Evolutionary conservation across 2,797 vertebrate species (phyloP).

Genomic region (Orientallactaga sibirica): DNA sequence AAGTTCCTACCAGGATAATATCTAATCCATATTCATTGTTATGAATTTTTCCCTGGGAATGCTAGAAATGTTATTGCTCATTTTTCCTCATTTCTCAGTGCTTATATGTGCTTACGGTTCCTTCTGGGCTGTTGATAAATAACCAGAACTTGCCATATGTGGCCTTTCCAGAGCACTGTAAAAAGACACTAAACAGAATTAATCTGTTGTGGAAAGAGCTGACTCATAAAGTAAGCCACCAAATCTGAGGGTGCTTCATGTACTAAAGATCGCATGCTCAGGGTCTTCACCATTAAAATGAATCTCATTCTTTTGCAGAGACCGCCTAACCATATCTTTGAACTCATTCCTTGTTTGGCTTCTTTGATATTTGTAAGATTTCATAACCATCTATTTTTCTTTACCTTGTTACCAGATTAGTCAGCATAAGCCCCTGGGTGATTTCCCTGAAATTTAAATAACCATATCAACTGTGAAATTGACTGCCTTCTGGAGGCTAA

Average conservation of each 20-base stretch:
- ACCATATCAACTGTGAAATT: slow-evolving; percentile 21
- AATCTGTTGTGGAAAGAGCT: slow-evolving; percentile 46
- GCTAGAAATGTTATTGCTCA: not conserved
- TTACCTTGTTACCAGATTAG: not conserved
- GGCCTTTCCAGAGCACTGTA: slow-evolving; percentile 35
- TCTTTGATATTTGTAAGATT: slow-evolving; percentile 2
- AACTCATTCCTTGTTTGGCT: not conserved
- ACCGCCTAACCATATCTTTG: not conserved
- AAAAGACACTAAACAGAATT: slow-evolving; percentile 19
- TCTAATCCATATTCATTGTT: not conserved
- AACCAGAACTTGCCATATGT: slow-evolving; percentile 18
- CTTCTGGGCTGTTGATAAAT: slow-evolving; percentile 39
- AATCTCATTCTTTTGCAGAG: not conserved
- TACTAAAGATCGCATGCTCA: not conserved
- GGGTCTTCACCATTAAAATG: not conserved
- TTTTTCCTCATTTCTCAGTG: slow-evolving; percentile 3
- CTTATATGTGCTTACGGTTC: not conserved
- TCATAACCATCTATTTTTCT: not conserved
- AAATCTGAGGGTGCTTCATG: not conserved
- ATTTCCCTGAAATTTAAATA: slow-evolving; percentile 8
- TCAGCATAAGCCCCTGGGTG: not conserved
- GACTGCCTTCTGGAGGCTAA: not conserved
- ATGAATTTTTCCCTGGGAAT: not conserved
- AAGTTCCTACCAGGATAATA: not conserved
- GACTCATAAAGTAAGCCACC: slow-evolving; percentile 49